Evolutionary conservation across 1,140 invertebrate genomes (phyloP).

Genomic region (Spodoptera litura): DNA sequence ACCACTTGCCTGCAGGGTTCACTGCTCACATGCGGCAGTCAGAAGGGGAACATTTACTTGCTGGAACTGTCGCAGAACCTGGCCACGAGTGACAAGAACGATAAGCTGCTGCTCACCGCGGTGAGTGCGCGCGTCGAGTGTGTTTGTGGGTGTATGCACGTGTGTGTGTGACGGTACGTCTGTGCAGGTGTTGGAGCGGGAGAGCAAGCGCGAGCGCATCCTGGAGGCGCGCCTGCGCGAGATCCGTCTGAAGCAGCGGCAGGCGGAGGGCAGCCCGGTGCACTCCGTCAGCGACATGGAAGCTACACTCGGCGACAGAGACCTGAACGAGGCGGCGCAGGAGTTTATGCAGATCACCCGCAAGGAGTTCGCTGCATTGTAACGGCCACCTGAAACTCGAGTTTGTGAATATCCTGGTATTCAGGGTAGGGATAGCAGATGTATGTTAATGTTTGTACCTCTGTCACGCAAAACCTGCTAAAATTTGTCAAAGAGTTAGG

Average conservation of each 20-base stretch:
- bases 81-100: not conserved
- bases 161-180: no score
- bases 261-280: constrained; percentile 64
- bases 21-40: constrained; percentile 25
- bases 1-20: not conserved
- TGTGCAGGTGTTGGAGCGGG: constrained; percentile 91
- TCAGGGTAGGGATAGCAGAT: no score
- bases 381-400: no score
- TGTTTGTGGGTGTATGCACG: no score
- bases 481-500: no score
- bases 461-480: no score
- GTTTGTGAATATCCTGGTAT: no score
- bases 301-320: constrained; percentile 63
- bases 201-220: constrained; percentile 96
- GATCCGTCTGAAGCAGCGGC: constrained; percentile 88
- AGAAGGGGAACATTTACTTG: constrained; percentile 25
- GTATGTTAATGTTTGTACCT: no score
- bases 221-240: constrained; percentile 95
- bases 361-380: no score
- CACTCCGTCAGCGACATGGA: constrained; percentile 57
- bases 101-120: constrained; percentile 35
- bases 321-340: constrained; percentile 70
- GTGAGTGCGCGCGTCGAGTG: no score
- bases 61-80: constrained; percentile 38
- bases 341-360: no score